Percentiles rank a stretch among this genome's conserved stretches.
Evolutionary conservation across 2,113 vertebrate species (phyloP).

Genomic region (Puffinus mauretanicus): DNA sequence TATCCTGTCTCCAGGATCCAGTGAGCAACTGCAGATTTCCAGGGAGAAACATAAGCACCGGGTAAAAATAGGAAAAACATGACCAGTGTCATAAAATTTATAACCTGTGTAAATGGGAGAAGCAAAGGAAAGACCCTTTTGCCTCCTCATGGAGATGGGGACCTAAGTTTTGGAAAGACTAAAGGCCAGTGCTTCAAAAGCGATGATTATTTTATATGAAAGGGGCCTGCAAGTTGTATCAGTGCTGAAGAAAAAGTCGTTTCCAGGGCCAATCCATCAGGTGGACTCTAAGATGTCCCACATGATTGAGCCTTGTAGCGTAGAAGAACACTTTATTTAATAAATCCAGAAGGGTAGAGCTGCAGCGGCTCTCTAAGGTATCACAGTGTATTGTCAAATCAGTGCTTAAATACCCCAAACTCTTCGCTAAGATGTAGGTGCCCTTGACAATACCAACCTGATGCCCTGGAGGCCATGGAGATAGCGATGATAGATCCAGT

Average conservation of each 20-base stretch:
- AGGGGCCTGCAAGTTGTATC: not conserved
- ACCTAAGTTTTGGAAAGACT: not conserved
- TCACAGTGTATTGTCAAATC: not conserved
- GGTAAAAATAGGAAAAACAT: not conserved
- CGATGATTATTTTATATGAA: not conserved
- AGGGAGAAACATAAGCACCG: not conserved
- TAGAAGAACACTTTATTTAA: not conserved
- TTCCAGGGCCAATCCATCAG: not conserved
- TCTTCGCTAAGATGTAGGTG: fast-evolving
- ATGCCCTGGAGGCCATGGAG: not conserved
- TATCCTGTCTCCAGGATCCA: not conserved
- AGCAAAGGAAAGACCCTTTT: not conserved
- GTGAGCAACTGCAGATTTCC: not conserved
- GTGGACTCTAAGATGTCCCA: not conserved
- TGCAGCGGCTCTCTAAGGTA: not conserved
- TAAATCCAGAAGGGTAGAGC: not conserved
- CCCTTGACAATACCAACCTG: not conserved
- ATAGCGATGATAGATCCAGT: not conserved
- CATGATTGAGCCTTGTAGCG: not conserved
- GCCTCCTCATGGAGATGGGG: fast-evolving
- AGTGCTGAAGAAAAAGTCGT: not conserved
- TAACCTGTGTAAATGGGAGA: not conserved
- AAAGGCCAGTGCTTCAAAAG: not conserved
- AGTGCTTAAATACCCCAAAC: not conserved
- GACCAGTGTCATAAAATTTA: not conserved